Percentiles rank a stretch among this genome's conserved stretches.
Evolutionary conservation across 2,888 invertebrate genomes (phyloP).

Genomic region (Dorcus parallelipipedus): DNA sequence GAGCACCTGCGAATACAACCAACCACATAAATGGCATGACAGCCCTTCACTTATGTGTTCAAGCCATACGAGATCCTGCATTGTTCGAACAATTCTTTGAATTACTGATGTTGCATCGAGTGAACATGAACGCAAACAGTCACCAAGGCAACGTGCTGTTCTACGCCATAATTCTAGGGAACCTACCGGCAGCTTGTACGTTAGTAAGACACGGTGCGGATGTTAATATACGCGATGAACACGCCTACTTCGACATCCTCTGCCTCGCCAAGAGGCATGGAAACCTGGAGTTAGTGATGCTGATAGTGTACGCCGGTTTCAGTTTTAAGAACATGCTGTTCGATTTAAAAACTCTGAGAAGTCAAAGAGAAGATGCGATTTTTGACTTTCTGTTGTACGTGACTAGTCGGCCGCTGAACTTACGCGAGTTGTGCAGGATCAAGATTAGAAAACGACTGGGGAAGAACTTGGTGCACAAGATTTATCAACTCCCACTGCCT

Average conservation of each 20-base stretch:
- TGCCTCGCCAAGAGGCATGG: conserved; percentile 53
- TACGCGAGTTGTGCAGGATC: conserved; percentile 59
- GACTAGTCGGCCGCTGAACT: conserved; percentile 50
- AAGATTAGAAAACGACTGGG: conserved; percentile 51
- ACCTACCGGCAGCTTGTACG: conserved; percentile 52
- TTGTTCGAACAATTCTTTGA: conserved; percentile 55
- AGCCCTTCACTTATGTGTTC: conserved; percentile 62
- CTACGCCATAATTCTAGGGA: conserved; percentile 48
- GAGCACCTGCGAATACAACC: conserved; percentile 41
- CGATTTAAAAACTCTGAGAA: conserved; percentile 41
- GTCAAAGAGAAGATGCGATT: conserved; percentile 35
- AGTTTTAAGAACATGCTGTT: conserved; percentile 41
- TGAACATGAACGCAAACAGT: conserved; percentile 42
- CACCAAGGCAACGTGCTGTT: conserved; percentile 48
- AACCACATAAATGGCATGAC: conserved; percentile 46
- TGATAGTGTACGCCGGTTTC: conserved; percentile 49
- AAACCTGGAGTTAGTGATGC: conserved; percentile 42
- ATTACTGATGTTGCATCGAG: conserved; percentile 40
- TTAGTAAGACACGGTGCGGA: conserved; percentile 62
- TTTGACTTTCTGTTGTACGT: conserved; percentile 39
- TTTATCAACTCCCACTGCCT: conserved; percentile 56
- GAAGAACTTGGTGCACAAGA: conserved; percentile 41
- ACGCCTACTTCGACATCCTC: conserved; percentile 57
- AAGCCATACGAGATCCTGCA: conserved; percentile 52
- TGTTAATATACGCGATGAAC: conserved; percentile 58